Conservation (phyloP, 2,797 vertebrate genomes). For the Arnoldichthys spilopterus region DNA sequence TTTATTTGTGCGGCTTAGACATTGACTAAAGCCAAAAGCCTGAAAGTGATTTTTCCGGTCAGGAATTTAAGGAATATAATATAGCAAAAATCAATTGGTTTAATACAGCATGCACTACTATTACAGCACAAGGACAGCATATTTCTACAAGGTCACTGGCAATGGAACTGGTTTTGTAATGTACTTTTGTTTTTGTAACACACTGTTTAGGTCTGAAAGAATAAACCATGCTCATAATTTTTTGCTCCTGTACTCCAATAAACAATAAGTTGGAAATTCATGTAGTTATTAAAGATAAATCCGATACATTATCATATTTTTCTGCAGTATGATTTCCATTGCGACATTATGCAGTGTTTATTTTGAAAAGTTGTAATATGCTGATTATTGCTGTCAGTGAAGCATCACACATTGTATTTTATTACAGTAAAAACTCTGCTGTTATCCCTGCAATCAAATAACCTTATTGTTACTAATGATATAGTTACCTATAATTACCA, state of each 20-base stretch:
- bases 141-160: neutral
- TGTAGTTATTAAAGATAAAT: neutral
- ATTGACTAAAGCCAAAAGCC: neutral
- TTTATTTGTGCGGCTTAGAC: neutral
- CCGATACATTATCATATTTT: neutral
- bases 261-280: neutral
- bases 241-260: neutral
- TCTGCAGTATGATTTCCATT: neutral
- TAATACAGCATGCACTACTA: neutral
- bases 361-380: neutral
- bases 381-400: too few species aligned
- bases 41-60: neutral
- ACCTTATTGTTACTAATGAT: slow-evolving; percentile 53
- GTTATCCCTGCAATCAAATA: slow-evolving; percentile 24
- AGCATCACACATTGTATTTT: too few species aligned
- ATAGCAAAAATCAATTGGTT: slow-evolving; percentile 2
- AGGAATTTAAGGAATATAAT: neutral
- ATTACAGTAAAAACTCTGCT: slow-evolving; percentile 5
- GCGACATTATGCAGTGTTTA: neutral
- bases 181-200: neutral
- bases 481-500: neutral
- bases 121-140: neutral
- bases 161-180: neutral
- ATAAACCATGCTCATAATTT: too few species aligned
- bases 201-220: neutral